Base-by-base conservation (phyloP, 2,797 vertebrate species). In the Philypnodon macrostomus region DNA sequence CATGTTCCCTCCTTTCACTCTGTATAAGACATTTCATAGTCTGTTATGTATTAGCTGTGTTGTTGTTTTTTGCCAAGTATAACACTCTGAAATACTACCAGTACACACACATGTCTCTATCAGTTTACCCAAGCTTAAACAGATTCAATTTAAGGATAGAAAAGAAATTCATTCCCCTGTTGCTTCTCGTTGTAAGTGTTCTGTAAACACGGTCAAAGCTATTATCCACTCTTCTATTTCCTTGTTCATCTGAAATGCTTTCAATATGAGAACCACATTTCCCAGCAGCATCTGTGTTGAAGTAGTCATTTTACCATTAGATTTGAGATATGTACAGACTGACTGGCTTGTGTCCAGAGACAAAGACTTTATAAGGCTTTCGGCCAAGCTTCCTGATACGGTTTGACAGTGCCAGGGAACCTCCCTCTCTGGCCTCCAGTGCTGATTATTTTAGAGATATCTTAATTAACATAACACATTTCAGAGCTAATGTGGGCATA, bases 401-500 rank as follows among this genome's bases (percentile, higher is more conserved):
- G 41, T 54, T 17, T 44, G 33, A 64, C 47, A 26, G 3, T 5
- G 27, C 26, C 10, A 4, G 17, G 44, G n/a, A n/a, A 34, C 24
- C 18, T 36, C 35, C 39, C 37, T 62, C 44, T 27, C 12, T 40
- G 55, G 27, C 51, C 46, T 47, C 54, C n/a, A 26, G 58, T 65
- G 54, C 60, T 34, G n/a, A 62, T 37, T 53, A 14, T 46, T 44
- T 44, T 44, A 30, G 33, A 72, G 45, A 61, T 63, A 57, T 67
- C 73, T 32, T 64, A 70, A 75, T 75, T 62, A 67, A 24, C 49
- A 52, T 64, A 70, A 70, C 11, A 50, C 38, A 58, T 51, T 65
- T 57, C 19, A 26, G 2, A 13, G 29, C 73, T 64, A 58, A 60
- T 59, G 38, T 47, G 23, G 4, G 8, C 40, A 68, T 81, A 67